Evolutionary conservation across 2,888 invertebrate genomes (phyloP), one percentile per base, ranked within the genome.

Genomic region (Drosophila pullipes): DNA sequence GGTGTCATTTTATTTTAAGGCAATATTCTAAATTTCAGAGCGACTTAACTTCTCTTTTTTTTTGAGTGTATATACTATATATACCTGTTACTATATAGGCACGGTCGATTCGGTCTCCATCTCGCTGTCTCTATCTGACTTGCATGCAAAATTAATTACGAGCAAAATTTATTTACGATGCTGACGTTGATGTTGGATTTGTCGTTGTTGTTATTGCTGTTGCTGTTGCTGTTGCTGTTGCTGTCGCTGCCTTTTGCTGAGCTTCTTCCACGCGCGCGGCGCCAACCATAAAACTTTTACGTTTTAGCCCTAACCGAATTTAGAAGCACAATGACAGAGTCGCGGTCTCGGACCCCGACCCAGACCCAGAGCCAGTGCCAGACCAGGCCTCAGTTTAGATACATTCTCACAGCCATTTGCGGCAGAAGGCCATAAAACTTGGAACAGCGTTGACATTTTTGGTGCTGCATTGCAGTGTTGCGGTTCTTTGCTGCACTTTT

Each of bases 121-220:
- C 68, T 69, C 35, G 50, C 61, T 61, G 67, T 61, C 47, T 57
- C 49, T 67, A 67, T 57, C 78, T 90, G 89, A 90, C 86, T 85
- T 73, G 86, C 86, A 90, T 87, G 90, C 90, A 83, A 87, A 90
- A 87, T 89, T 88, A 87, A 87, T 87, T 89, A 89, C 89, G 64
- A 62, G 69, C 84, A 65, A 73, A 77, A 85, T 88, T 80, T 83
- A 90, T 87, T 87, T 85, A 85, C 90, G 82, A 79, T 65, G 81
- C 76, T 76, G 77, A 71, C 69, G 69, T 68, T 54, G 50, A 62
- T 58, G 68, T 65, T 70, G 58, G 53, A 28, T 39, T 62, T 49
- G 53, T 22, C 25, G 31, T 37, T 25, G 57, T 37, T 58, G 59
- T 25, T 66, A 62, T 67, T 53, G 49, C 53, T 57, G 66, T n/a